Base-by-base conservation (phyloP, 2,113 vertebrate species). In the Rhabdornis inornatus region DNA sequence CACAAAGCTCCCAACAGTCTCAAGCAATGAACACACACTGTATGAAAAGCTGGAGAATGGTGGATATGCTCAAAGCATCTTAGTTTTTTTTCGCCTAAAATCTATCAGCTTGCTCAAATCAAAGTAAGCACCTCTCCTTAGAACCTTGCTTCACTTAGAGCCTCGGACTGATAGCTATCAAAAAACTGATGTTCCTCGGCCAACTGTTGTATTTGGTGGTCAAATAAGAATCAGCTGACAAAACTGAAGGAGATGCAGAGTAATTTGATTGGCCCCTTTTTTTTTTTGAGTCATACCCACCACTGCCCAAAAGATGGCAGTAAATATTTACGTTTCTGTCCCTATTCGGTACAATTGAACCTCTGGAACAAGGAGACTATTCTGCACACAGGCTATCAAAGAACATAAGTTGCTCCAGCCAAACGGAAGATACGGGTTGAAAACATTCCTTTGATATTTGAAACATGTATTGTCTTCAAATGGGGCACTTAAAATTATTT, bases 261-360 rank as follows among this genome's bases (percentile, higher is more conserved):
- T 22, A 63, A 66, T 28, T 69, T 0, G 0, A 70, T 0, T n/a
- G 68, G 83, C 10, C 4, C 6, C 25, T 60, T 79, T 12, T 40
- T 50, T 69, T 50, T 40, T 44, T 31, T 9, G 30, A 25, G 44
- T 80, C 69, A 94, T 96, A 93, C 84, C 39, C 14, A 39, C 2
- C 2, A 31, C 3, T 28, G 60, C 22, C 97, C 98, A 97, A 96
- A 89, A 98, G 98, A 84, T 98, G 98, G 97, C 96, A 89, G 94
- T 96, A 87, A 44, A 74, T 70, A 89, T 96, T 95, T 71, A 95
- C 19, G 75, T 37, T 96, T 97, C 79, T 78, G 56, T 52, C 57
- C 50, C 47, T 10, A 0, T 65, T 49, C 33, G 31, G 31, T 37
- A 42, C 40, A 60, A 6, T 10, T 4, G 23, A 45, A 7, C 50